These are phyloP conservation scores for Thermophis baileyi DNA, from an alignment of 2,113 vertebrate species.

Conservation along the genomic window DNA sequence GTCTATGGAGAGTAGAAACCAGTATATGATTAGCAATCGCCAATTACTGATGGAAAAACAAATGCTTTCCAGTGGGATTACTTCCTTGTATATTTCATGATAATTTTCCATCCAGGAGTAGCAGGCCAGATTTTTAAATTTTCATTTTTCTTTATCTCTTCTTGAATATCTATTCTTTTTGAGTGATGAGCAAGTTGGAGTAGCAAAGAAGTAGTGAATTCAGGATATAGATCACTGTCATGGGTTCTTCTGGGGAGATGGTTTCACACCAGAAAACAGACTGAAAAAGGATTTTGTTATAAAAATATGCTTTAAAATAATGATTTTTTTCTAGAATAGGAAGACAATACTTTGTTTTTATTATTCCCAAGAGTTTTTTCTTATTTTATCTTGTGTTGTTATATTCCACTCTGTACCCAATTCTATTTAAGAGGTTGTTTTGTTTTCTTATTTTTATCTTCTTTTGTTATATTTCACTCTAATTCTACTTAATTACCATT, in stretches of 20 bases:
- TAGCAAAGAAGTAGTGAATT: background rate
- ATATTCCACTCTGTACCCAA: background rate
- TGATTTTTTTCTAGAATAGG: background rate
- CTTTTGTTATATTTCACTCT: background rate
- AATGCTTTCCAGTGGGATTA: background rate
- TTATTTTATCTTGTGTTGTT: background rate
- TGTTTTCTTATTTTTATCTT: background rate
- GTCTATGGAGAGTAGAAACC: background rate
- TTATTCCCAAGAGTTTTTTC: background rate
- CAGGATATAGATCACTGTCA: background rate
- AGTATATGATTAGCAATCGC: background rate
- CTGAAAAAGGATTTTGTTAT: background rate
- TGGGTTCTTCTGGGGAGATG: background rate
- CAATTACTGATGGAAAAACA: background rate
- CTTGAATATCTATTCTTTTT: background rate
- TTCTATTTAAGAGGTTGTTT: background rate
- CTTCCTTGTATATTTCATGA: background rate
- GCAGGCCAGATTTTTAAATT: background rate
- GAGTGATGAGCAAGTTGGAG: background rate
- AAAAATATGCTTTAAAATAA: background rate
- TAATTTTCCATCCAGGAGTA: background rate
- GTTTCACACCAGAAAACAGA: background rate
- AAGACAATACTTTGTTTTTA: background rate
- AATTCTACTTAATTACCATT: background rate
- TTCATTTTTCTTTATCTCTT: background rate